Base-by-base conservation (phyloP, 2,888 invertebrate genomes). In the Salticus scenicus region DNA sequence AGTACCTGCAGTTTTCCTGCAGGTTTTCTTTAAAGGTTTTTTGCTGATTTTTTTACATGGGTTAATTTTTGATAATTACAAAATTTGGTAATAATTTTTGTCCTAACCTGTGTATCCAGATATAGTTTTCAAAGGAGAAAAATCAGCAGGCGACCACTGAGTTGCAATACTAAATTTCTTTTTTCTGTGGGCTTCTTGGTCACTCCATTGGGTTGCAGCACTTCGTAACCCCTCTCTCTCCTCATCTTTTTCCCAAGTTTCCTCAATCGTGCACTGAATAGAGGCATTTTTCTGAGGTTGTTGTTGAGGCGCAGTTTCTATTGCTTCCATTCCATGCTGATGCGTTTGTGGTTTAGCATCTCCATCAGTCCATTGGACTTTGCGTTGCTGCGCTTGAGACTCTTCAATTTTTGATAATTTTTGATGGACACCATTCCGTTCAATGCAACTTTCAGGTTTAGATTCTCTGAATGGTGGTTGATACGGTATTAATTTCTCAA, bases 171-270 rank as follows among this genome's bases (percentile, higher is more conserved):
- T 86, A 79, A 28, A 71, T 79, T 69, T 78, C 30, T 76, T 75
- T 17, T 70, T 79, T 66, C 66, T 71, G 63, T 75, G 76, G 63
- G 76, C 57, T 67, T 80, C 86, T 72, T 80, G 86, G 74, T 80
- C 86, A 28, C 86, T 86, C 80, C 80, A 86, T 67, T 86, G 86
- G 80, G 86, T 86, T 75, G 80, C 80, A 80, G 80, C 86, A 76
- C 86, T 86, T 85, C 74, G 78, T 85, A 79, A 1, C 79, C 79
- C 74, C 69, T 85, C 79, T 79, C 85, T 85, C 24, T 85, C 74
- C 57, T 78, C 69, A 67, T 74, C 80, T 31, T 75, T 66, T n/a
- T 37, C 71, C 57, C 63, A 28, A 75, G 42, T 41, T 51, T 74
- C 86, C 72, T 80, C 75, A 78, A 71, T 33, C 27, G 66, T 41